These are phyloP conservation scores for Hypsibius dujardini DNA, from an alignment of 1,140 invertebrate genomes.

Conservation along the genomic window DNA sequence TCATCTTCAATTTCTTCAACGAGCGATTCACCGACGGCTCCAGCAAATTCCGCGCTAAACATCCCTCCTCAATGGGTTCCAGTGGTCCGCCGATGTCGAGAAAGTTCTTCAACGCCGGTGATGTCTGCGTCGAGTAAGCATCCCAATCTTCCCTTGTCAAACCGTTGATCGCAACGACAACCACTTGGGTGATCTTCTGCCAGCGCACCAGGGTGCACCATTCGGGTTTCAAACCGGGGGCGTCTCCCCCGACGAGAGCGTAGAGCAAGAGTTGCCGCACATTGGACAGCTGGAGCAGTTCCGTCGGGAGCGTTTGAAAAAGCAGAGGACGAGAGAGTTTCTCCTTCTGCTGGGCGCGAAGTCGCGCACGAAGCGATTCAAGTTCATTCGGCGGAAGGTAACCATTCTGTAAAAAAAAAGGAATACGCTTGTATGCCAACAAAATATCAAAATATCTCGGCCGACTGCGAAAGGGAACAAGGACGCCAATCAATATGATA, in stretches of 20 bases:
- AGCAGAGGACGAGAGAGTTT: slow-evolving; percentile 2
- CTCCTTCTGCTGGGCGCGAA: slow-evolving; percentile 9
- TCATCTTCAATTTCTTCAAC: slow-evolving; percentile 38
- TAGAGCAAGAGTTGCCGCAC: slow-evolving; percentile 60
- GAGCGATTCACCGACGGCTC: slow-evolving; percentile 53
- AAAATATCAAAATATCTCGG: too few species aligned
- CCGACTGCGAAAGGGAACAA: too few species aligned
- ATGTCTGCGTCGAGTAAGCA: slow-evolving; percentile 39
- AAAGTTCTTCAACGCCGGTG: slow-evolving; percentile 39
- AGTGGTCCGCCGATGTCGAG: slow-evolving; percentile 40
- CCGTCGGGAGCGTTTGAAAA: not conserved
- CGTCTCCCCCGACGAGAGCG: slow-evolving; percentile 49
- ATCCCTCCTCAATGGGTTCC: slow-evolving; percentile 53
- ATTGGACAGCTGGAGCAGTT: slow-evolving; percentile 34
- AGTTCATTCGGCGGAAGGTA: slow-evolving; percentile 12
- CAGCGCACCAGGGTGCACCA: slow-evolving; percentile 64
- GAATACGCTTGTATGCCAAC: too few species aligned
- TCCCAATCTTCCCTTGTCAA: slow-evolving; percentile 52
- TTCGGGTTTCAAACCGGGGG: slow-evolving; percentile 37
- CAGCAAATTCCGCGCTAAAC: slow-evolving; percentile 50
- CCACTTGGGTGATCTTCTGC: slow-evolving; percentile 46
- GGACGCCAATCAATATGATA: too few species aligned
- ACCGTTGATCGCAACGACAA: slow-evolving; percentile 57
- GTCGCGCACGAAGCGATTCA: slow-evolving; percentile 2
- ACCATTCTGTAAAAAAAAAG: too few species aligned